Evolutionary conservation across 2,113 vertebrate species (phyloP), one percentile per base, ranked within the genome.

Genomic region (Epinephelus cyanopodus): DNA sequence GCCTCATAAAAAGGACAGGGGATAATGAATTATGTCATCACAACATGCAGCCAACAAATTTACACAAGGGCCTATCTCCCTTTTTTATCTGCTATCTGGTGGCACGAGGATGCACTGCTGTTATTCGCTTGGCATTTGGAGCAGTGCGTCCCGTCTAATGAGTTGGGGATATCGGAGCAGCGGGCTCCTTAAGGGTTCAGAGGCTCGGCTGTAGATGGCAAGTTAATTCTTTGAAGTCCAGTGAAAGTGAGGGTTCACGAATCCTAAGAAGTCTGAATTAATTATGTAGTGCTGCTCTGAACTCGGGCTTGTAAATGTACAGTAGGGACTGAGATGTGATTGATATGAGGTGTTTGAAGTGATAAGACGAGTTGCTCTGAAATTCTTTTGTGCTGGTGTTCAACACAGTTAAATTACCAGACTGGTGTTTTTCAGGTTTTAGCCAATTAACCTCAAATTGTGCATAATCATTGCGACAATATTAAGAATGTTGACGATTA

Each of bases 11-110:
- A 87, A 77, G 87, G 70, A 80, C 52, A 75, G 64, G 53, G 77
- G 74, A 76, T 90, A 88, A 91, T 93, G 87, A 92, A 90, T 89
- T 85, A 92, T 90, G 76, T 80, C 80, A 86, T 85, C 88, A 61
- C 78, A 86, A 86, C 85, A 87, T 54, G 84, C 75, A 82, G 79
- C 81, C 81, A 88, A 78, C 87, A 87, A 74, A 77, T 90, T 87
- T 75, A 83, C 67, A 83, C 77, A 83, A 87, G 77, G 60, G 66
- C 47, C 82, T 69, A 82, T 85, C 80, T 86, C 53, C 33, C 56
- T 33, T 75, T 79, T 87, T 86, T 70, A 83, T 93, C 82, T 81
- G 73, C 84, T 84, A 87, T 91, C 82, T 77, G 67, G 50, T 58
- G 72, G 67, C 60, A 47, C 12, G 12, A 74, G 56, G 81, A 76